Conservation (phyloP, 1,140 invertebrate genomes). For the Onthophagus taurus region DNA sequence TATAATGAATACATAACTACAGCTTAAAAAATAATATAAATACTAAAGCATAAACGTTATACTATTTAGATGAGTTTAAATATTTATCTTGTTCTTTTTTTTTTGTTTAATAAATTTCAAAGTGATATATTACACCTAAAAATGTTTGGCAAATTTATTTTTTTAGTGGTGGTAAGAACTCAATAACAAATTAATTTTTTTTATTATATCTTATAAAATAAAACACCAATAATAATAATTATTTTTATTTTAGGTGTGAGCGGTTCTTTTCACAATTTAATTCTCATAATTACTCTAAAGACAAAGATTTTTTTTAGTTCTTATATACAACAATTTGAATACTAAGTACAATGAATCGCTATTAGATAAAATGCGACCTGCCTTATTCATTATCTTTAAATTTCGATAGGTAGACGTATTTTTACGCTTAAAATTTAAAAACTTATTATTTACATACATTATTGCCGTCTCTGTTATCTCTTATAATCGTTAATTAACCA, state of each 20-base stretch:
- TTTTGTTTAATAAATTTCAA: too few species aligned
- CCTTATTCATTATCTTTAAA: too few species aligned
- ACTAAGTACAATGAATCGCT: conserved; percentile 26
- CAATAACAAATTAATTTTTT: too few species aligned
- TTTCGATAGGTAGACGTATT: too few species aligned
- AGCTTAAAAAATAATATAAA: too few species aligned
- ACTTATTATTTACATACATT: conserved; percentile 28
- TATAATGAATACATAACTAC: too few species aligned
- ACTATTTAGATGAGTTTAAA: too few species aligned
- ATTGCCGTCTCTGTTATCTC: conserved; percentile 24
- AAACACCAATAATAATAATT: conserved; percentile 3
- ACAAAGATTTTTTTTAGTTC: conserved; percentile 16
- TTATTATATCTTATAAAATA: background rate
- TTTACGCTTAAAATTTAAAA: conserved; percentile 18
- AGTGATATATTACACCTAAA: too few species aligned
- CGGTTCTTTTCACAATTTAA: conserved; percentile 5
- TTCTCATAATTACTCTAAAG: conserved; percentile 10
- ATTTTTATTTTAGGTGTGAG: conserved; percentile 1
- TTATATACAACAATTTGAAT: conserved; percentile 32
- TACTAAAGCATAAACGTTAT: too few species aligned
- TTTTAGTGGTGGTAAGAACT: too few species aligned
- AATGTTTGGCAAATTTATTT: too few species aligned
- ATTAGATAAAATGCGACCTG: conserved; percentile 24
- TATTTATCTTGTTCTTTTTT: too few species aligned
- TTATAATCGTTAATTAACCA: conserved; percentile 4